phyloP scores from a whole-genome alignment of 2,797 vertebrate species.

The Sebastes melanostomus region DNA sequence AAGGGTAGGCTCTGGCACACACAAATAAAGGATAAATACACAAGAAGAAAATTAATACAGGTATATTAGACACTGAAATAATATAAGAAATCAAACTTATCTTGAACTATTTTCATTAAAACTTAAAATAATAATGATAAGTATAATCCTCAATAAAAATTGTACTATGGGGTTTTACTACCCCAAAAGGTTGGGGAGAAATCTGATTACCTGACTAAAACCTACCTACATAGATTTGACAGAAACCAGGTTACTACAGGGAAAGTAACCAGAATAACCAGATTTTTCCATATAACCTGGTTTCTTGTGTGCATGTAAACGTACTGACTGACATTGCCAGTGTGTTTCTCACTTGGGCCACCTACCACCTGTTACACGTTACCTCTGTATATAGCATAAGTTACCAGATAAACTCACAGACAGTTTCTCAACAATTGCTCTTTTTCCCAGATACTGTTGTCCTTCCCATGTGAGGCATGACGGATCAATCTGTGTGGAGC shows the following conservation, averaged over 20 bases:
- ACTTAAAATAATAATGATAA: not conserved
- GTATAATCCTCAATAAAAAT: not conserved
- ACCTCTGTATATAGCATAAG: not conserved
- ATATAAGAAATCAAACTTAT: not conserved
- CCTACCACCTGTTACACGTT: not conserved
- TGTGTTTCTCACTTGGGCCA: not conserved
- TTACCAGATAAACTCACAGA: constrained; percentile 85
- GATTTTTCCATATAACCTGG: not conserved
- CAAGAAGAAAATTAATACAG: not conserved
- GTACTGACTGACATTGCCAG: not conserved
- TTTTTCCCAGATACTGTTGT: constrained; percentile 97
- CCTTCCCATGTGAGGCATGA: constrained; percentile 99
- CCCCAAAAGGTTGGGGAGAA: not conserved
- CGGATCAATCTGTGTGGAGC: constrained; percentile 87
- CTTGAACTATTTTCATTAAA: not conserved
- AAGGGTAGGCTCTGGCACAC: constrained; percentile 93
- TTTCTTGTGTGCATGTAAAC: not conserved
- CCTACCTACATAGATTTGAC: not conserved
- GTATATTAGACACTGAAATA: not conserved
- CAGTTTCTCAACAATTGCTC: constrained; percentile 96
- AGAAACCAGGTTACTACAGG: not conserved
- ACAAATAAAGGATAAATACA: not conserved
- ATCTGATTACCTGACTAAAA: not conserved
- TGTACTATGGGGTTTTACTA: not conserved
- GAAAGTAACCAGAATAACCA: not conserved